Evolutionary conservation across 37 sponge, comb jelly and placozoan genomes (phyloP).

Genomic region (Cliona cf. orientalis): DNA sequence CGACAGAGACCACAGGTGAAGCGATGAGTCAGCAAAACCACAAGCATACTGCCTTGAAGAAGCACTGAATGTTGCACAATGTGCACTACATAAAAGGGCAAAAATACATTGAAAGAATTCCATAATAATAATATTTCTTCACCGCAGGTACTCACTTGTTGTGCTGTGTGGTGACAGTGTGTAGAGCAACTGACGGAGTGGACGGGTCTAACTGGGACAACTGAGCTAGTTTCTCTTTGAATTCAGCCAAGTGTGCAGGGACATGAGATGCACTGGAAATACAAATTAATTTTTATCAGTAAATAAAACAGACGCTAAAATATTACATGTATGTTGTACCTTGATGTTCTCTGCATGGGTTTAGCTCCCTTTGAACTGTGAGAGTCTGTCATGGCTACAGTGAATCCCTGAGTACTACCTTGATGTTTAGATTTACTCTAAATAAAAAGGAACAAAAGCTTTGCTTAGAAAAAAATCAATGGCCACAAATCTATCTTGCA

Average conservation of each 20-base stretch:
- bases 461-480: too few relatives aligned
- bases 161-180: constrained; percentile 22
- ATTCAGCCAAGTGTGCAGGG: constrained; percentile 28
- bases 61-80: constrained; percentile 32
- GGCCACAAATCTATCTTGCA: too few relatives aligned
- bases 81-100: constrained; percentile 32
- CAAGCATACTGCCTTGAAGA: constrained; percentile 25
- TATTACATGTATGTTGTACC: neutral
- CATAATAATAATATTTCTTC: neutral
- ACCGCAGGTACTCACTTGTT: neutral
- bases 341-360: constrained; percentile 10
- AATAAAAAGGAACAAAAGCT: too few relatives aligned
- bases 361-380: neutral
- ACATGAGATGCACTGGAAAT: constrained; percentile 1
- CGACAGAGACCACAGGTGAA: constrained; percentile 63
- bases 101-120: too few relatives aligned
- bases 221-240: constrained; percentile 27
- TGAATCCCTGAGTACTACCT: too few relatives aligned
- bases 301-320: neutral
- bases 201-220: constrained; percentile 9
- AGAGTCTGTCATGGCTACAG: too few relatives aligned
- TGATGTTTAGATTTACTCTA: too few relatives aligned
- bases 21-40: constrained; percentile 79
- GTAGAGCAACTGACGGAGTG: constrained; percentile 30
- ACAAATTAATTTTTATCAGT: neutral